Conservation (phyloP, 2,113 vertebrate genomes). For the Callithrix jacchus region DNA sequence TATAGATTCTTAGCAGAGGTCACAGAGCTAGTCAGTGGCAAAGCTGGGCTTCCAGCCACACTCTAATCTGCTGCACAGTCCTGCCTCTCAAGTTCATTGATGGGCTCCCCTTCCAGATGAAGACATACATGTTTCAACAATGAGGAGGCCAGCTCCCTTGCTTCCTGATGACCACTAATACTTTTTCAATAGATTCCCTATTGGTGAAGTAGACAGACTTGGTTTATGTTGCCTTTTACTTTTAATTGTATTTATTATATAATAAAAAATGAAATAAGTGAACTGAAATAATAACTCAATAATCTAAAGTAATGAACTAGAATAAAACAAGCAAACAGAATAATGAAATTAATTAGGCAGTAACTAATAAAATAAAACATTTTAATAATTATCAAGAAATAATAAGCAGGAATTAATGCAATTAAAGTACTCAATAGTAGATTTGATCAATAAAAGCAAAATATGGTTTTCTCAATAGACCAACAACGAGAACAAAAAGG, state of each 20-base stretch:
- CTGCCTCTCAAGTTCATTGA: background rate
- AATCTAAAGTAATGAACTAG: background rate
- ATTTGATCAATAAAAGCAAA: slow-evolving; percentile 11
- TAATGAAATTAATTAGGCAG: background rate
- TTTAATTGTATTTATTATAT: background rate
- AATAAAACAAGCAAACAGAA: background rate
- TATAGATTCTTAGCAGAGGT: background rate
- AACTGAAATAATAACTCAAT: background rate
- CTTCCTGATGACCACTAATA: background rate
- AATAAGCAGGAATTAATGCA: background rate
- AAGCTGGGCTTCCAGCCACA: background rate
- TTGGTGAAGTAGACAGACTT: background rate
- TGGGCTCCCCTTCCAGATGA: background rate
- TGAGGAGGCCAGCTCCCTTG: background rate
- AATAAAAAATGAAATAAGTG: slow-evolving; percentile 19
- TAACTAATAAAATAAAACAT: background rate
- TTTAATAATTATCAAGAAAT: background rate
- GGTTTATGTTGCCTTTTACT: background rate
- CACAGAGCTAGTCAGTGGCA: background rate
- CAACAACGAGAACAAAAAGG: background rate
- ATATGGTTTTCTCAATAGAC: background rate
- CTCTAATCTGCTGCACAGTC: background rate
- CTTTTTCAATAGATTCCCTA: background rate
- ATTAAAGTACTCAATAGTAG: background rate
- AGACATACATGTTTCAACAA: background rate